Percentiles rank a stretch among this genome's conserved stretches.
phyloP scores from a whole-genome alignment of 1,140 invertebrate species.

The Phthorimaea operculella region DNA sequence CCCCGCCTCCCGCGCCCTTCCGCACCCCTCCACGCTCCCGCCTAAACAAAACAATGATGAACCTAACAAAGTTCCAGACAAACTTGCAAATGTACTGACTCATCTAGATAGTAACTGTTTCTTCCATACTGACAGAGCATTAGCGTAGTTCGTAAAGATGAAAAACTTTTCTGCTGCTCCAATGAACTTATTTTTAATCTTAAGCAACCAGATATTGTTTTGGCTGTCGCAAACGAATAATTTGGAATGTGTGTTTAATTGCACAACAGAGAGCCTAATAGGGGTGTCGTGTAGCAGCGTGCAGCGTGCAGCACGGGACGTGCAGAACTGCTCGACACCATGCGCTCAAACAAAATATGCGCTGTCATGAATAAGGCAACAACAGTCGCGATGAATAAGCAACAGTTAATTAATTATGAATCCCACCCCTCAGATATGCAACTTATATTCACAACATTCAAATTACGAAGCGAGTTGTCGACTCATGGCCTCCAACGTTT shows the following conservation, averaged over 20 bases:
- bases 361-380: slow-evolving; percentile 1
- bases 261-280: too few relatives aligned
- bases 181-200: too few relatives aligned
- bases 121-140: too few relatives aligned
- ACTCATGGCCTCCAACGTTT: not conserved
- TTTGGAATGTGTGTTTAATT: too few relatives aligned
- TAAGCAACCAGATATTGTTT: too few relatives aligned
- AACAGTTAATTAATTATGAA: slow-evolving; percentile 4
- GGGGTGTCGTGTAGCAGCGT: not conserved
- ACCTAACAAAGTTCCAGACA: too few relatives aligned
- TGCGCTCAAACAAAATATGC: not conserved
- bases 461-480: not conserved
- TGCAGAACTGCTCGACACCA: too few relatives aligned
- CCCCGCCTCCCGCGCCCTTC: not conserved
- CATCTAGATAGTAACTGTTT: too few relatives aligned
- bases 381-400: slow-evolving; percentile 3
- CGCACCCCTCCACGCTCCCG: not conserved
- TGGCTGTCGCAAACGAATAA: too few relatives aligned
- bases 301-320: not conserved
- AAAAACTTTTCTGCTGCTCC: too few relatives aligned
- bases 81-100: too few relatives aligned
- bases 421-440: slow-evolving; percentile 5
- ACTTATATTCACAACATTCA: slow-evolving; percentile 2
- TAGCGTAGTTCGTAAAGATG: too few relatives aligned
- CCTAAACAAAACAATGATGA: not conserved